A percentile compares a stretch with the other conserved stretches of the same genome.
Evolutionary conservation across 2,888 invertebrate genomes (phyloP).

Genomic region (Chouioia cunea): DNA sequence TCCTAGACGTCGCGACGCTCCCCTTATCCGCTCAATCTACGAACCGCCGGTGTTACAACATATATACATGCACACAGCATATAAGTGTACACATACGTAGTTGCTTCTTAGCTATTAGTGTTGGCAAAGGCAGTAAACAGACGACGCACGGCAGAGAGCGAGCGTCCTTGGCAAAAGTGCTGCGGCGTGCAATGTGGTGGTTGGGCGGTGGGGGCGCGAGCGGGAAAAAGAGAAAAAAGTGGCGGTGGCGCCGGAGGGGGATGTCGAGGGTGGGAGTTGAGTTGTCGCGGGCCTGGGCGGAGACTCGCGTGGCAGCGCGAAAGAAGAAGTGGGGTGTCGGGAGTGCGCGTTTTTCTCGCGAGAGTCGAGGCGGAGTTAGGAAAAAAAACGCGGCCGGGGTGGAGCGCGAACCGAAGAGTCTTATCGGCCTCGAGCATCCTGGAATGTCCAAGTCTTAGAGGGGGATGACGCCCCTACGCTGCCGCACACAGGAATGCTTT

Average conservation of each 20-base stretch:
- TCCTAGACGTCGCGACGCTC: conserved; percentile 35
- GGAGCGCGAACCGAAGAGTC: conserved; percentile 33
- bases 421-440: conserved; percentile 30
- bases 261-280: conserved; percentile 1
- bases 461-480: conserved; percentile 2
- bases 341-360: conserved; percentile 34
- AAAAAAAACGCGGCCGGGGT: conserved; percentile 50
- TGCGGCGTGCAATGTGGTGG: background rate
- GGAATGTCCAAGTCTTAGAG: conserved; percentile 32
- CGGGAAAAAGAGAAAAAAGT: background rate
- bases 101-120: too few relatives aligned
- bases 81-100: background rate
- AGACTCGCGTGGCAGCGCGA: conserved; percentile 39
- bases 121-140: background rate
- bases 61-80: background rate
- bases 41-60: background rate
- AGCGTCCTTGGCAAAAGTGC: background rate
- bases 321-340: conserved; percentile 53
- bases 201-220: background rate
- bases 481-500: background rate
- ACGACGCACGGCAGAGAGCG: conserved; percentile 3
- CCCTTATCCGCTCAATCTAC: conserved; percentile 14
- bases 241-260: background rate
- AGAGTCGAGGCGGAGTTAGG: conserved; percentile 61
- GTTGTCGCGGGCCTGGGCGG: conserved; percentile 44